A percentile compares a stretch with the other conserved stretches of the same genome.
These are phyloP conservation scores for Lapara coniferarum DNA, from an alignment of 2,888 invertebrate species.

Conservation along the genomic window DNA sequence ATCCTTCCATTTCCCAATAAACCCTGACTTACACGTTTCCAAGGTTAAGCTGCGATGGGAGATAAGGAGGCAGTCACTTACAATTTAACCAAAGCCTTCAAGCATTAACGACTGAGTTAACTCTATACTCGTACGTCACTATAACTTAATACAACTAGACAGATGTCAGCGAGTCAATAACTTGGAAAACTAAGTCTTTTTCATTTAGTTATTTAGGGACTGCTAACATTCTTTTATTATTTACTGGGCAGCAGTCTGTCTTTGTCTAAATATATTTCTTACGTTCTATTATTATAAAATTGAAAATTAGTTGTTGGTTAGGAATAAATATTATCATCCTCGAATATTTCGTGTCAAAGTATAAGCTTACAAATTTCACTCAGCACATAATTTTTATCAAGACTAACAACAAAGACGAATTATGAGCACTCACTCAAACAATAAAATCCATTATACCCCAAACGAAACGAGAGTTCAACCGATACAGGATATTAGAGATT, in stretches of 20 bases:
- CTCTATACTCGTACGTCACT: neutral
- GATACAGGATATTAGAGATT: slow-evolving; percentile 19
- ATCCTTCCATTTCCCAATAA: neutral
- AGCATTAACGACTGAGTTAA: neutral
- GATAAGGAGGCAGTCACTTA: neutral
- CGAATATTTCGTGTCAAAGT: too few relatives aligned
- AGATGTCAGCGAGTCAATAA: neutral
- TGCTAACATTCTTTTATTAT: too few relatives aligned
- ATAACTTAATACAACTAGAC: neutral
- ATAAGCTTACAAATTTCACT: neutral
- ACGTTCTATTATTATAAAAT: too few relatives aligned
- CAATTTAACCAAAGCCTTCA: slow-evolving; percentile 4
- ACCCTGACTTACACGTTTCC: slow-evolving; percentile 3
- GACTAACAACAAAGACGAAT: neutral
- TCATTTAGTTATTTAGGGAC: neutral
- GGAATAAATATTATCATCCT: too few relatives aligned
- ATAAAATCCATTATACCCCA: neutral
- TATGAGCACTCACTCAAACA: neutral
- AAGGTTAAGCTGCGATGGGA: neutral
- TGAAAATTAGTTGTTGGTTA: too few relatives aligned
- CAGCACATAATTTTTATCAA: neutral
- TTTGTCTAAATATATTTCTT: too few relatives aligned
- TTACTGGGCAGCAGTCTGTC: too few relatives aligned
- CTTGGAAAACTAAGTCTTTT: neutral
- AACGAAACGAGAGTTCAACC: neutral